These are phyloP conservation scores for Oxyura jamaicensis DNA, from an alignment of 2,113 vertebrate species.

Conservation along the genomic window DNA sequence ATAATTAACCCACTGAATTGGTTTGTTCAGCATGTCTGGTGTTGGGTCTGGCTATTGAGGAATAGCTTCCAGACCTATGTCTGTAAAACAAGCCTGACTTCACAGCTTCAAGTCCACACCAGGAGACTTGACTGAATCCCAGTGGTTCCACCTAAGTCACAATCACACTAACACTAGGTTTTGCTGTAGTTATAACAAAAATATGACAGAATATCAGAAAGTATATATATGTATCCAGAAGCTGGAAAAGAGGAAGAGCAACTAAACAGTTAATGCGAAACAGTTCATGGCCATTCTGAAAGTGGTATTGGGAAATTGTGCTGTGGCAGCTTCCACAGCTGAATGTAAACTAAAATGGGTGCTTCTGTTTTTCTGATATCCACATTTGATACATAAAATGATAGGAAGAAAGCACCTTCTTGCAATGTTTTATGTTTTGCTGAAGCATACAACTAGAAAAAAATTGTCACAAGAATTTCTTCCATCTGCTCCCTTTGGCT, in stretches of 20 bases:
- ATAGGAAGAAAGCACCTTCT: not conserved
- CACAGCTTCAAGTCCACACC: not conserved
- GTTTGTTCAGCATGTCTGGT: not conserved
- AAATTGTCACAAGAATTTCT: constrained; percentile 7
- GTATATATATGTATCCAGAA: not conserved
- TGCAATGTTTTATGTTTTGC: not conserved
- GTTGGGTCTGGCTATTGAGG: not conserved
- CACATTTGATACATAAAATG: not conserved
- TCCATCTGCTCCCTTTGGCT: constrained; percentile 52
- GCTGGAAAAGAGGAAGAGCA: not conserved
- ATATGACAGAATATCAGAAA: not conserved
- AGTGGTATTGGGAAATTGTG: not conserved
- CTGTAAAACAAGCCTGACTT: not conserved
- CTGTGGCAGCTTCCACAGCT: not conserved
- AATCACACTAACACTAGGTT: not conserved
- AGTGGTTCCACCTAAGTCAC: not conserved
- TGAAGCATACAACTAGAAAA: not conserved
- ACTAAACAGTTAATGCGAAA: not conserved
- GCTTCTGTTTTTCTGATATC: not conserved
- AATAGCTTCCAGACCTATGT: not conserved
- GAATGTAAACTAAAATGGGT: not conserved
- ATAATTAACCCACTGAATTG: not conserved
- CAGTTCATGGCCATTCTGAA: not conserved
- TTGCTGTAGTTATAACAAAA: not conserved
- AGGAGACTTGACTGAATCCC: not conserved